phyloP scores from a whole-genome alignment of 2,797 vertebrate species.

The Artibeus lituratus region DNA sequence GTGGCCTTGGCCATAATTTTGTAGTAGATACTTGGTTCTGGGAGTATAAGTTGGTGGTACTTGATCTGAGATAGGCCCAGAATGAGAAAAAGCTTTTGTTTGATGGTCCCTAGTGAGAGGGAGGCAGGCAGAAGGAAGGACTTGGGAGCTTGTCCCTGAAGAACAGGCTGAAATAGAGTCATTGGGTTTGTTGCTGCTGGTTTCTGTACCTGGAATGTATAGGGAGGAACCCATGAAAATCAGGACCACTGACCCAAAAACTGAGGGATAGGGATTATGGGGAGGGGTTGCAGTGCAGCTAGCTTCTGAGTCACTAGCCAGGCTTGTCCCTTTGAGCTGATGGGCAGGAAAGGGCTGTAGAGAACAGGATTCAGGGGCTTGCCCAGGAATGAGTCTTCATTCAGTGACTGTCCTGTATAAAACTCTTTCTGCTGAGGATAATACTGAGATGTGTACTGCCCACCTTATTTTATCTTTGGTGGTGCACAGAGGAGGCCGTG shows the following conservation, averaged over 20 bases:
- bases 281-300: neutral
- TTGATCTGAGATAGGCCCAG: neutral
- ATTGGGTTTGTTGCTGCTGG: neutral
- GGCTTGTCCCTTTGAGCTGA: neutral
- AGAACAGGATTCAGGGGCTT: neutral
- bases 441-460: no score
- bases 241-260: neutral
- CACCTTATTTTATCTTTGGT: neutral
- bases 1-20: neutral
- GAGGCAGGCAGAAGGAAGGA: neutral
- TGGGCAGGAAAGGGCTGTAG: neutral
- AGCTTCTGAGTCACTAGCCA: neutral
- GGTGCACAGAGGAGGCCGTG: neutral
- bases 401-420: neutral
- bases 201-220: neutral
- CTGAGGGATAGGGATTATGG: rapidly evolving
- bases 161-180: neutral
- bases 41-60: neutral
- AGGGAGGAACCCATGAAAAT: neutral
- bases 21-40: neutral
- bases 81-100: neutral
- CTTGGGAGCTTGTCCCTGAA: neutral
- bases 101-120: neutral
- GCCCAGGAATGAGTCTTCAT: neutral
- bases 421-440: neutral